A percentile compares a stretch with the other conserved stretches of the same genome.
These are phyloP conservation scores for Brachionus paranguensis DNA, from an alignment of 1,140 invertebrate genomes.

Conservation along the genomic window DNA sequence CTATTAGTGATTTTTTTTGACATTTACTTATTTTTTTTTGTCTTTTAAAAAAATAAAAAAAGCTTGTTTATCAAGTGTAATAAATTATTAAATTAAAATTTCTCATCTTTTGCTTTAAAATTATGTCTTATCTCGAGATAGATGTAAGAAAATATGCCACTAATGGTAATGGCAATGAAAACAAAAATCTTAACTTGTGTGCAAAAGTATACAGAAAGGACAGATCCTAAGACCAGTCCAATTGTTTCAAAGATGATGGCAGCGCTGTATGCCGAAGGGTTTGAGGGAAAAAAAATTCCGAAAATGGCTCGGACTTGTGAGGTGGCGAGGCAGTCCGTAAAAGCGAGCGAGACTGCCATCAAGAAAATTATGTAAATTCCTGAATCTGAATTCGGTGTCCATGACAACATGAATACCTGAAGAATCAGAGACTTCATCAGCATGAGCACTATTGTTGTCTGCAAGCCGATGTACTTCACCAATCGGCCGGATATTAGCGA, in stretches of 20 bases:
- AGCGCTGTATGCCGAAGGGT: constrained; percentile 24
- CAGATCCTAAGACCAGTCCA: background rate
- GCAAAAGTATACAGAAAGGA: constrained; percentile 16
- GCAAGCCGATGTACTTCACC: background rate
- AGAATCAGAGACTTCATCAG: background rate
- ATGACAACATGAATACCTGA: constrained; percentile 18
- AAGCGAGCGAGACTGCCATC: background rate
- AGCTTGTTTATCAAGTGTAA: background rate
- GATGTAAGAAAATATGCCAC: background rate
- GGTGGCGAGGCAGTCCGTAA: background rate
- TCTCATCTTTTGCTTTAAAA: background rate
- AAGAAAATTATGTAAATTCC: constrained; percentile 9
- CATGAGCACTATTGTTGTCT: background rate
- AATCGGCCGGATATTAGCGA: background rate
- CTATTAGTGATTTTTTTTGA: too few relatives aligned
- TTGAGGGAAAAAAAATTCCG: background rate
- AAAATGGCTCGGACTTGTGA: constrained; percentile 3
- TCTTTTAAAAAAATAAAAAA: background rate
- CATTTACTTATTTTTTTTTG: too few relatives aligned
- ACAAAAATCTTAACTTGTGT: constrained; percentile 4
- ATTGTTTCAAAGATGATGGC: constrained; percentile 14
- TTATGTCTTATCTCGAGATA: background rate
- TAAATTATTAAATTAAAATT: background rate
- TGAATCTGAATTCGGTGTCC: constrained; percentile 10
- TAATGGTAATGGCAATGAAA: background rate